phyloP scores from a whole-genome alignment of 2,113 vertebrate genomes.

The Arvicanthis niloticus region DNA sequence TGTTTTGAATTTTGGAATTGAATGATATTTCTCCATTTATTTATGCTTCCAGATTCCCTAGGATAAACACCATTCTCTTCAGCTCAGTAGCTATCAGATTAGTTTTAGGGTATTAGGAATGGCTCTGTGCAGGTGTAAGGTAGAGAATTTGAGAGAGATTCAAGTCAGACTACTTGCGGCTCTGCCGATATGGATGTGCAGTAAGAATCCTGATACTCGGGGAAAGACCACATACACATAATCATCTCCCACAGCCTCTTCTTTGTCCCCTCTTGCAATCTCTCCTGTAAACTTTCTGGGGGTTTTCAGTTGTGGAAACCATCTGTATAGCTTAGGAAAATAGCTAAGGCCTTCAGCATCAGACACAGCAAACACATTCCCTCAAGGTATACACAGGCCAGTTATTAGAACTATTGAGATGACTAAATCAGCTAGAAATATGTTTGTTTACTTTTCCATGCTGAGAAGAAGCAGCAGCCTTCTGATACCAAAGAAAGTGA shows the following conservation, averaged over 20 bases:
- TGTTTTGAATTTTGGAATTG: not conserved
- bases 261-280: not conserved
- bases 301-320: not conserved
- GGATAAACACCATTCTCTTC: accelerated
- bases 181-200: not conserved
- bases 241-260: not conserved
- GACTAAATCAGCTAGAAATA: not conserved
- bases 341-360: too few species aligned
- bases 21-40: not conserved
- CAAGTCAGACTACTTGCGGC: accelerated
- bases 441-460: not conserved
- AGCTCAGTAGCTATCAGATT: not conserved
- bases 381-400: not conserved
- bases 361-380: not conserved
- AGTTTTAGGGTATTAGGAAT: not conserved
- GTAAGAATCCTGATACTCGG: accelerated
- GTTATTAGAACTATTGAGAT: not conserved
- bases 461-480: not conserved
- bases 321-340: not conserved
- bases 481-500: not conserved
- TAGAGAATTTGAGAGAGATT: too few species aligned
- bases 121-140: accelerated
- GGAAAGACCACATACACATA: not conserved
- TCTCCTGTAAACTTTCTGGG: not conserved
- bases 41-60: not conserved